A percentile compares a stretch with the other conserved stretches of the same genome.
Evolutionary conservation across 2,113 vertebrate species (phyloP).

Genomic region (Dicerorhinus sumatrensis): DNA sequence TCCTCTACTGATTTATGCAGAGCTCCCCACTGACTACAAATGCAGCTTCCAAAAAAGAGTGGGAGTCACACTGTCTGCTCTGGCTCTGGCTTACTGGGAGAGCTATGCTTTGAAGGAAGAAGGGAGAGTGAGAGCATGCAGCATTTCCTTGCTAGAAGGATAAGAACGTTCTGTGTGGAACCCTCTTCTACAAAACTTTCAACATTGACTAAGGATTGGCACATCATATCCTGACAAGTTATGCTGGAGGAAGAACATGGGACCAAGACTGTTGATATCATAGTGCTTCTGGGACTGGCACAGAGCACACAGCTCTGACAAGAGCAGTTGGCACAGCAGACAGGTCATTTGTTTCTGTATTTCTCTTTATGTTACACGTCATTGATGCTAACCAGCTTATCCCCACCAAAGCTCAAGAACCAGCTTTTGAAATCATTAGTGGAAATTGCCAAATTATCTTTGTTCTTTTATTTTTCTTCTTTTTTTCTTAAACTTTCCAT

Average conservation of each 20-base stretch:
- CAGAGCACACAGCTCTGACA: constrained; percentile 61
- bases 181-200: constrained; percentile 68
- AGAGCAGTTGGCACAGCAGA: neutral
- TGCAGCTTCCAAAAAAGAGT: neutral
- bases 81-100: neutral
- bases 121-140: neutral
- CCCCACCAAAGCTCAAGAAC: neutral
- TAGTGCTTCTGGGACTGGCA: constrained; percentile 44
- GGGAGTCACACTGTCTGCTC: neutral
- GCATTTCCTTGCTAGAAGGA: constrained; percentile 72
- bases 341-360: constrained; percentile 55
- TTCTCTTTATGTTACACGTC: neutral
- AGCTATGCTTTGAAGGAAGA: constrained; percentile 47
- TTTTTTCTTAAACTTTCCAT: neutral
- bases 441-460: neutral
- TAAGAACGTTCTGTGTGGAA: constrained; percentile 63
- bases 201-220: constrained; percentile 75
- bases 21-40: neutral
- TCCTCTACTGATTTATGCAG: neutral
- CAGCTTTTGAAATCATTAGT: constrained; percentile 28
- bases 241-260: constrained; percentile 67
- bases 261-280: constrained; percentile 55
- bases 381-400: neutral
- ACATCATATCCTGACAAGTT: constrained; percentile 73
- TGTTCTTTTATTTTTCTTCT: neutral